Base-by-base conservation (phyloP, 2,888 invertebrate species). In the Thymelicus acteon region DNA sequence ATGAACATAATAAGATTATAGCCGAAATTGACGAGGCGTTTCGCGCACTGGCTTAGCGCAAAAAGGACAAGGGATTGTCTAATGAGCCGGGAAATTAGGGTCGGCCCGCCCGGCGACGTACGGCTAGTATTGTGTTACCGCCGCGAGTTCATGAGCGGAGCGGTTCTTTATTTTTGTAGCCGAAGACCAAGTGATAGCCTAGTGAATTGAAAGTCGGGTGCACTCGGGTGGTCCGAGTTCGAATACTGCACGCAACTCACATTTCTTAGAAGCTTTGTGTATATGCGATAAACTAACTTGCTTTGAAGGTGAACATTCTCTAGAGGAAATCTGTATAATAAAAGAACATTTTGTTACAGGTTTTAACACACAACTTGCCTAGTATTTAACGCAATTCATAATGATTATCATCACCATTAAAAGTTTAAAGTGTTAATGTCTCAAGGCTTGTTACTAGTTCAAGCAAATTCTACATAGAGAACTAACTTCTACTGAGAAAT, bases 51-150 rank as follows among this genome's bases (percentile, higher is more conserved):
- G 83, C 80, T 84, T 80, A 75, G 78, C 80, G 89, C 88, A 89
- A 91, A 92, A 90, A 89, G 86, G 85, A 90, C 87, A 84, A 82
- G 81, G 82, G 82, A 86, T 87, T 79, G 82, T 78, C 78, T 89
- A 93, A 93, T 93, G 93, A 93, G 92, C 81, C 88, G 87, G 83
- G 84, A 93, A 93, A 93, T 93, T 92, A 90, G 92, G 93, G 92
- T 87, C 84, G 83, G 82, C 81, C 81, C 80, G 84, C 82, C 81
- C 77, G 80, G 81, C 82, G 82, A 81, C 80, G 78, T 80, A 63
- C 62, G 54, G 15, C 73, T 60, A 72, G 75, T 89, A 86, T 92
- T 83, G 78, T 54, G 78, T 92, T 92, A 87, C 91, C 19, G 80
- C 76, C 49, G 48, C 70, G 73, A 82, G 74, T 19, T 58, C 7